Evolutionary conservation across 1,140 invertebrate genomes (phyloP), one percentile per base, ranked within the genome.

Genomic region (Drosophila punjabiensis): DNA sequence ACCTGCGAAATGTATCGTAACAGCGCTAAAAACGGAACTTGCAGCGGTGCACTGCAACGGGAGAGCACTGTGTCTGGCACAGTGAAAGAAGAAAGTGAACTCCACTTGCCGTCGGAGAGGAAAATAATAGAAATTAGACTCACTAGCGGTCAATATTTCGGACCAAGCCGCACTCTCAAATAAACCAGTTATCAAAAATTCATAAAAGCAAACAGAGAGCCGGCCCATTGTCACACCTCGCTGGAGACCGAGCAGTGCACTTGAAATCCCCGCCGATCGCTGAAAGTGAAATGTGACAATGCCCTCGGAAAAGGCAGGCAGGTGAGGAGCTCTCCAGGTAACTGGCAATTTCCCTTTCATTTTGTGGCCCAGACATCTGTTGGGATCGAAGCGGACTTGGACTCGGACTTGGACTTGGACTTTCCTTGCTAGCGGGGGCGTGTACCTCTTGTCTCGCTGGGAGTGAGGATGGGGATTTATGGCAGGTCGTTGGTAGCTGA

Each of bases 71-170:
- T 48, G 50, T 55, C 70, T 85, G 86, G 73, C 87, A 82, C 82
- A 90, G 86, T 86, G 75, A 89, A 89, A 89, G 85, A 90, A 90
- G 86, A 90, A 90, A 90, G 86, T 91, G 85, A 86, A 89, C 81
- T 89, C 79, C 85, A 84, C 33, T 45, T 9, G 37, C 65, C 69
- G 56, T 33, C 41, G 62, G 48, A 47, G 55, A 47, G 50, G 16
- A 69, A 85, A 82, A 89, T 90, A 47, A 80, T 91, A 86, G 82
- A 89, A 89, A 89, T 90, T 90, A 82, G 71, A 80, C 86, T 76
- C 61, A 90, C 71, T 86, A 75, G 82, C 76, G 86, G 86, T 86
- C 86, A 90, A 76, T 77, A 69, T 70, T 64, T 66, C 45, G 59
- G 52, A 67, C 45, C 62, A 1, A 8, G 11, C 9, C 5, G 20